Base-by-base conservation (phyloP, 2,888 invertebrate species). In the Tryphoninae sp. region DNA sequence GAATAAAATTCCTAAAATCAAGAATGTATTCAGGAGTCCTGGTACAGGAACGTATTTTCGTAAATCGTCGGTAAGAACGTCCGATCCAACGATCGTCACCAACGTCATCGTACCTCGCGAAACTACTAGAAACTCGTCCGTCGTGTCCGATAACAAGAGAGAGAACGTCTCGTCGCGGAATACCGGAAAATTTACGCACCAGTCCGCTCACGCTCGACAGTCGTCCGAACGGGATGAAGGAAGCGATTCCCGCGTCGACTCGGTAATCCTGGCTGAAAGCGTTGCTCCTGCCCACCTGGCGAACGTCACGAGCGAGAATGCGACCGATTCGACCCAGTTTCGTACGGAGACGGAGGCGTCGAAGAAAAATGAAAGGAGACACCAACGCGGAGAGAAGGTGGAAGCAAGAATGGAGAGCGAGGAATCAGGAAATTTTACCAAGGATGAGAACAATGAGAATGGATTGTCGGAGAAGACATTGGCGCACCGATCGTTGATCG, bases 1-100 rank as follows among this genome's bases (percentile, higher is more conserved):
- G 80, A 91, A 90, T 81, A 90, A 89, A 68, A 86, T 89, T 6
- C 84, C 90, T 74, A 86, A 86, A 81, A 87, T 86, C 13, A 91
- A 90, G 83, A 89, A 87, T 74, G 67, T 79, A 2, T 87, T 87
- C 65, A 83, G 90, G 62, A 85, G 83, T 49, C 80, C 86, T 2
- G 87, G 86, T 4, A 87, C 85, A 11, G 85, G 86, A 7, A 78
- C 86, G 0, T 88, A 88, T 75, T 89, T 87, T 68, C 76, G 89
- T 74, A 89, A 90, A 78, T 40, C 81, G 13, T 55, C 83, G 16
- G 67, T 83, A 13, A 86, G 85, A 65, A 85, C 89, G 0, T 82
- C 87, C n/a, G 89, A 89, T 78, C 73, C 88, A 2, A 88, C 88
- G 40, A 89, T 90, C 67, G 87, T 86, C 0, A 86, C 89, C 51